Percentiles rank a stretch among this genome's conserved stretches.
These are phyloP conservation scores for Chromis chromis DNA, from an alignment of 2,797 vertebrate genomes.

Conservation along the genomic window DNA sequence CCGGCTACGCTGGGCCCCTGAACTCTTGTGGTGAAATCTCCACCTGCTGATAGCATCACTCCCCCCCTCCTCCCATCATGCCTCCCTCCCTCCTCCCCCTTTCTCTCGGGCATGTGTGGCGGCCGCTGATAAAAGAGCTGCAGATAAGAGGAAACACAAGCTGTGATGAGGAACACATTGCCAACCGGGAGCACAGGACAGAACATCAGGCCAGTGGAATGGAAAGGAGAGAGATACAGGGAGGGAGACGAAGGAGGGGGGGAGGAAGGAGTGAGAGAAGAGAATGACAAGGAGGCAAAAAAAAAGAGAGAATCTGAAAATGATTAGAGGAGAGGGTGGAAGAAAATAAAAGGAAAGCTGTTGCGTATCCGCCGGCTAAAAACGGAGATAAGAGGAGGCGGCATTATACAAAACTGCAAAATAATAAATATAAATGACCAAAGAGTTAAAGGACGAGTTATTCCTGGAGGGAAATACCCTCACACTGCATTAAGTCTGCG, in stretches of 20 bases:
- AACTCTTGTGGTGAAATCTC: constrained; percentile 76
- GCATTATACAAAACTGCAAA: constrained; percentile 35
- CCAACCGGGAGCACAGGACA: constrained; percentile 57
- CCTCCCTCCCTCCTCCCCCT: constrained; percentile 14
- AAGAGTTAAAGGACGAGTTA: constrained; percentile 25
- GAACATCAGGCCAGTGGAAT: constrained; percentile 57
- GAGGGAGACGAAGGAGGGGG: not conserved
- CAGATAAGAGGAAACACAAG: constrained; percentile 83
- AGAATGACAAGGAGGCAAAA: constrained; percentile 20
- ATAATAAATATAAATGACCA: constrained; percentile 42
- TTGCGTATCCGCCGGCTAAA: constrained; percentile 27
- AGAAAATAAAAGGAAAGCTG: constrained; percentile 24
- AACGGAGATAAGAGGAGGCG: constrained; percentile 20
- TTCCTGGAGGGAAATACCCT: constrained; percentile 27
- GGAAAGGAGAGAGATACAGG: constrained; percentile 27
- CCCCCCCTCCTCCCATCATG: constrained; percentile 11
- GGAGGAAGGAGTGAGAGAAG: not conserved
- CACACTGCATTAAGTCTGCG: constrained; percentile 10
- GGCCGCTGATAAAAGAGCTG: constrained; percentile 75
- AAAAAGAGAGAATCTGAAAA: constrained; percentile 33
- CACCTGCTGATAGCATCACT: constrained; percentile 83
- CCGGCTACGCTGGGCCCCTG: constrained; percentile 68
- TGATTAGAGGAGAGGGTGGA: constrained; percentile 48
- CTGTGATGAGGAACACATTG: constrained; percentile 80
- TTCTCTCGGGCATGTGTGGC: constrained; percentile 75